A percentile compares a stretch with the other conserved stretches of the same genome.
Evolutionary conservation across 2,113 vertebrate species (phyloP).

Genomic region (Sylvia atricapilla): DNA sequence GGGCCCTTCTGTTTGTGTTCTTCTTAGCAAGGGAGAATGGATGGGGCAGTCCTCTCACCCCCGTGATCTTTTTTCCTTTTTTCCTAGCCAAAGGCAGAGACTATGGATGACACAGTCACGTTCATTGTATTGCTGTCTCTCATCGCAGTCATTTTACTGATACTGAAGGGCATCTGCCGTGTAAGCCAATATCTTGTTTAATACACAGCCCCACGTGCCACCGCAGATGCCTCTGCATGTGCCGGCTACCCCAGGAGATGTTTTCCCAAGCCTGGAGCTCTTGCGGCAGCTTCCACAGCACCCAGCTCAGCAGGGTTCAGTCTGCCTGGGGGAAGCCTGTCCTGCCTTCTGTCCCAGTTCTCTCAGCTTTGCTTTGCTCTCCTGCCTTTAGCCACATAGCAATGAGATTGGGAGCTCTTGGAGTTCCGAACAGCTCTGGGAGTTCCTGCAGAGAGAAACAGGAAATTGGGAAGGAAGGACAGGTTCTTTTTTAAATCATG

Average conservation of each 20-base stretch:
- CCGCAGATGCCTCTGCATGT: rapidly evolving
- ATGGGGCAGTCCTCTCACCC: neutral
- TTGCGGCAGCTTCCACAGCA: rapidly evolving
- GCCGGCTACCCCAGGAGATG: neutral
- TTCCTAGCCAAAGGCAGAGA: neutral
- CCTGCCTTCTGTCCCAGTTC: neutral
- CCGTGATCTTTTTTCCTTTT: neutral
- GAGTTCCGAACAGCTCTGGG: neutral
- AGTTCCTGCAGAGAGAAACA: neutral
- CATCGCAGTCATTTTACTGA: rapidly evolving
- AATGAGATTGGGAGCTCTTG: neutral
- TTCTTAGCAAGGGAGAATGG: rapidly evolving
- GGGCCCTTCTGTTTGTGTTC: too few relatives aligned
- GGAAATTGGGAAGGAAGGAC: neutral
- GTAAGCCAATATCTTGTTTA: neutral
- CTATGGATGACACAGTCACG: neutral
- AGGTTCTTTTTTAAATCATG: neutral
- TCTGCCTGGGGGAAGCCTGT: neutral
- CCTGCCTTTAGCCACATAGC: neutral
- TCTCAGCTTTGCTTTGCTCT: neutral
- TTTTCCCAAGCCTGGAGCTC: neutral
- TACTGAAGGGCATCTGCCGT: neutral
- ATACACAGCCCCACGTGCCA: rapidly evolving
- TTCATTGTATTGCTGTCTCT: neutral
- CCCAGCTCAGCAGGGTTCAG: neutral